Percentiles rank a stretch among this genome's conserved stretches.
Conservation (phyloP, 2,888 invertebrate genomes). For the Minunthozetes semirufus region DNA sequence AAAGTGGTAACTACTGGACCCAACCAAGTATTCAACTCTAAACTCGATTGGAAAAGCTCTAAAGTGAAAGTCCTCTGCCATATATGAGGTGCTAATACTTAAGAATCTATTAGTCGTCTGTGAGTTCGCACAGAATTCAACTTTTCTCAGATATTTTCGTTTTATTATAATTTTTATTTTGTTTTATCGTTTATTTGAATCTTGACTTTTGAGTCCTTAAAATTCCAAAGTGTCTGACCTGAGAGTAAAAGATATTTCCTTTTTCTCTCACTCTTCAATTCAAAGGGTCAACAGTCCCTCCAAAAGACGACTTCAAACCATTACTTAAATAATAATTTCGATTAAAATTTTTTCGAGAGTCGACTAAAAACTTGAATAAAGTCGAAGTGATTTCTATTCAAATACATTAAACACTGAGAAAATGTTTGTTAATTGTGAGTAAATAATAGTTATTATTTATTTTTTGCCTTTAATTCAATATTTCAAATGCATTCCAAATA, state of each 20-base stretch:
- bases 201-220: not conserved
- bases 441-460: no score
- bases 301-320: no score
- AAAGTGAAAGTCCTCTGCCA: conserved; percentile 1
- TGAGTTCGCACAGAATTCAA: not conserved
- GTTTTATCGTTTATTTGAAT: not conserved
- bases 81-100: not conserved
- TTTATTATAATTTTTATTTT: not conserved
- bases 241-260: conserved; percentile 2
- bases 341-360: no score
- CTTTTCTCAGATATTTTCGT: not conserved
- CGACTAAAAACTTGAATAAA: no score
- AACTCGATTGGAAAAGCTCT: not conserved
- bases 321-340: no score
- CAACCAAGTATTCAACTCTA: not conserved
- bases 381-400: no score
- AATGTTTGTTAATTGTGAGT: no score
- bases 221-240: not conserved
- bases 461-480: no score
- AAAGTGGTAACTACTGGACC: not conserved
- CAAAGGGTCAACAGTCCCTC: conserved; percentile 5
- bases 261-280: not conserved
- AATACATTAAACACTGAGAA: no score
- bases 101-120: not conserved
- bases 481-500: no score